Conservation (phyloP, 2,888 invertebrate species). For the Formica aserva region DNA sequence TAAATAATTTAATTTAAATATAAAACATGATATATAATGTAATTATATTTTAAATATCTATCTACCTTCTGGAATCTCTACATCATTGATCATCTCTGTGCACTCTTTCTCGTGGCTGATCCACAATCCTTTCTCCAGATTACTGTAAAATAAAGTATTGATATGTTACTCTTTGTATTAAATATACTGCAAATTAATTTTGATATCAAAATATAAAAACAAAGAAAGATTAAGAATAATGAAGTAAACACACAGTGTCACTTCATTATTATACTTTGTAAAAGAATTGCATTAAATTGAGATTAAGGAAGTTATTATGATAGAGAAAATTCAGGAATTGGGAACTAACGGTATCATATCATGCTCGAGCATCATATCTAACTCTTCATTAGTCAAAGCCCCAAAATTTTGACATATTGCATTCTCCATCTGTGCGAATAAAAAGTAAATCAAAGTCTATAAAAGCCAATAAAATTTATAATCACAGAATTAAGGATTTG, state of each 20-base stretch:
- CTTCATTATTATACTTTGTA: neutral
- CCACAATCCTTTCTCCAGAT: neutral
- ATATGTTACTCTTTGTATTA: neutral
- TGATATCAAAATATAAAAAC: neutral
- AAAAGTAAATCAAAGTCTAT: neutral
- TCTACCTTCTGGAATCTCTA: constrained; percentile 13
- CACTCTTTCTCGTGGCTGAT: neutral
- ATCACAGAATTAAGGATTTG: neutral
- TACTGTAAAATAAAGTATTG: neutral
- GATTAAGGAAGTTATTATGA: neutral
- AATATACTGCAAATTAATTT: neutral
- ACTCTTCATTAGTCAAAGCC: constrained; percentile 52
- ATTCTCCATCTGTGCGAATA: constrained; percentile 51
- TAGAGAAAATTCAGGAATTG: neutral
- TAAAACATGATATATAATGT: neutral
- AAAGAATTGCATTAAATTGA: neutral
- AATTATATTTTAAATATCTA: neutral
- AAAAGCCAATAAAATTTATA: neutral
- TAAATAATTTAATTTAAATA: constrained; percentile 18
- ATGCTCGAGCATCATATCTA: constrained; percentile 53
- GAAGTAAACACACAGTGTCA: neutral
- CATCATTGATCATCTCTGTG: neutral
- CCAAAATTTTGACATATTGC: constrained; percentile 63
- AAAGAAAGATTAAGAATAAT: neutral
- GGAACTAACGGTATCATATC: constrained; percentile 53